Percentiles rank a stretch among this genome's conserved stretches.
Conservation (phyloP, 2,113 vertebrate genomes). For the Phrynosoma blainvillii region DNA sequence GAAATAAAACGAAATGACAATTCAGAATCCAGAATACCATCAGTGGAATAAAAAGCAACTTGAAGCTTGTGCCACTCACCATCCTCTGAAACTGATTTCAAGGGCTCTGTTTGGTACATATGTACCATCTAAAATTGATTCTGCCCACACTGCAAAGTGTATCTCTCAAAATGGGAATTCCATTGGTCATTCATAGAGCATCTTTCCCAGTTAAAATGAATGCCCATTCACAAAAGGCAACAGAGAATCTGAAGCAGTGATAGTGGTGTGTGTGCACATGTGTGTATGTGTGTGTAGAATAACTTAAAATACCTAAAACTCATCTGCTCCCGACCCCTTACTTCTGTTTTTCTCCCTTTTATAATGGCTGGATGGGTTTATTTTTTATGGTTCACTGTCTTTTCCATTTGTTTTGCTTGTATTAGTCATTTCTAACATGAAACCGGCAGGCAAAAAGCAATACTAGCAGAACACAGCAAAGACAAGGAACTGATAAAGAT, state of each 20-base stretch:
- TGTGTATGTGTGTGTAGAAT: background rate
- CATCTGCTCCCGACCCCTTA: background rate
- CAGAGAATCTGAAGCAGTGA: rapidly evolving
- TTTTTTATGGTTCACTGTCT: background rate
- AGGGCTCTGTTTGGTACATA: background rate
- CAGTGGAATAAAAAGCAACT: background rate
- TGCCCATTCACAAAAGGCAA: background rate
- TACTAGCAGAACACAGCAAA: rapidly evolving
- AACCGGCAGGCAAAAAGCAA: background rate
- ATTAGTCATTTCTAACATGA: background rate
- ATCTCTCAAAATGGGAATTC: background rate
- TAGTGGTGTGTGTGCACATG: background rate
- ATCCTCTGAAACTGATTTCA: background rate
- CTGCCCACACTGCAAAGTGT: background rate
- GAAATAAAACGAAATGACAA: background rate
- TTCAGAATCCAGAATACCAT: rapidly evolving
- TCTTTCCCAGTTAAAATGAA: background rate
- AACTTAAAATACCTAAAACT: background rate
- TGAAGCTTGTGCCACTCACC: background rate
- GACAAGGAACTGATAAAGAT: background rate
- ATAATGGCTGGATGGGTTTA: background rate
- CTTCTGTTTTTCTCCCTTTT: background rate
- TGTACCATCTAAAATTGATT: background rate
- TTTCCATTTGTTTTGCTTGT: background rate
- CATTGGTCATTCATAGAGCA: background rate